Conservation (phyloP, 2,888 invertebrate species). For the Parapristionchus giblindavisi region DNA sequence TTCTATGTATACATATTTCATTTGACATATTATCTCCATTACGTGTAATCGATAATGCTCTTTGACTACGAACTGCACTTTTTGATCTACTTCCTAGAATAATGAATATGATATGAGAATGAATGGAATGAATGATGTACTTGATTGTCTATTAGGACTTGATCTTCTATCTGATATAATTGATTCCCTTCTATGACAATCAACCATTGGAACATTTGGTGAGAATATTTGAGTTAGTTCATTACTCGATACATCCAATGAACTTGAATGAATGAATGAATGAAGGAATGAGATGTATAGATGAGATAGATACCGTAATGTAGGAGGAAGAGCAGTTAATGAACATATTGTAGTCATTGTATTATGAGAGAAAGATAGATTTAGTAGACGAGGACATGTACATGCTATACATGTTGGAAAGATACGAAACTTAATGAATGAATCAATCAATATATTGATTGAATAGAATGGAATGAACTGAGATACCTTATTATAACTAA, state of each 20-base stretch:
- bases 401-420: slow-evolving; percentile 90
- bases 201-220: slow-evolving; percentile 20
- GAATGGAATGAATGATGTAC: slow-evolving; percentile 1
- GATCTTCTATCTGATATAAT: slow-evolving; percentile 30
- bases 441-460: slow-evolving; percentile 42
- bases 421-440: slow-evolving; percentile 80
- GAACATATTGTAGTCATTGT: slow-evolving; percentile 73
- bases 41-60: slow-evolving; percentile 65
- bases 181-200: slow-evolving; percentile 1
- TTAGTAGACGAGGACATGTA: slow-evolving; percentile 84
- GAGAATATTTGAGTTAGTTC: slow-evolving; percentile 73
- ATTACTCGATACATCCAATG: slow-evolving; percentile 88
- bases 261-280: slow-evolving; percentile 34
- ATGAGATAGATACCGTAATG: slow-evolving; percentile 37
- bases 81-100: slow-evolving; percentile 64
- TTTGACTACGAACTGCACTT: slow-evolving; percentile 66
- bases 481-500: slow-evolving; percentile 84
- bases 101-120: background rate
- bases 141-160: slow-evolving; percentile 49
- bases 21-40: slow-evolving; percentile 14
- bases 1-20: slow-evolving; percentile 68
- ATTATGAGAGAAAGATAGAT: slow-evolving; percentile 91
- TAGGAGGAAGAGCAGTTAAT: slow-evolving; percentile 52
- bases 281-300: background rate
- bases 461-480: background rate